Conservation (phyloP, 1,140 invertebrate species). For the Meloidogyne hapla region DNA sequence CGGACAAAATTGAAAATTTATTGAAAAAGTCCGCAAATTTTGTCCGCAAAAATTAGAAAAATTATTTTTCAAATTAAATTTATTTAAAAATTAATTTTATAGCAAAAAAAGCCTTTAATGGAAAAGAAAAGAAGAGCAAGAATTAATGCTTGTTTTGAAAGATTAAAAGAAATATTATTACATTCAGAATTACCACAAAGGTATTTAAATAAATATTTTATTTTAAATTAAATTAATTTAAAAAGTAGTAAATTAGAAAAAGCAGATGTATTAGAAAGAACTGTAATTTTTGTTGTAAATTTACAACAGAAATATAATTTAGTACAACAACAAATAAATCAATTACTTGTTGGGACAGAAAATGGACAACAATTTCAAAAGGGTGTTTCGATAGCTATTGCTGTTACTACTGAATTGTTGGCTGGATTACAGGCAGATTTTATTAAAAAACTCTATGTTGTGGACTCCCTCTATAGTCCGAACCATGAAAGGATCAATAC, state of each 20-base stretch:
- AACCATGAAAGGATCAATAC: too few species aligned
- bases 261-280: constrained; percentile 46
- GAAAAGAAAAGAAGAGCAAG: constrained; percentile 38
- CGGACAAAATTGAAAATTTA: neutral
- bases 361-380: neutral
- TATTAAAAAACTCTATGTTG: neutral
- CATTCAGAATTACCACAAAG: constrained; percentile 27
- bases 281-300: constrained; percentile 28
- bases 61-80: neutral
- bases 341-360: constrained; percentile 14
- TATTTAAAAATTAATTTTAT: constrained; percentile 3
- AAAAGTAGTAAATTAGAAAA: constrained; percentile 42
- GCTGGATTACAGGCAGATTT: constrained; percentile 3
- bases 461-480: too few species aligned
- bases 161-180: constrained; percentile 36
- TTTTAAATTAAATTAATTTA: neutral
- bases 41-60: too few species aligned
- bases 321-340: constrained; percentile 23
- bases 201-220: neutral
- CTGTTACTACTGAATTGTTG: constrained; percentile 23
- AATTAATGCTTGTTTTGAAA: constrained; percentile 41
- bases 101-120: constrained; percentile 48
- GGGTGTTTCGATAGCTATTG: constrained; percentile 20
- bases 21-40: too few species aligned
- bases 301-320: constrained; percentile 20